A percentile compares a stretch with the other conserved stretches of the same genome.
Evolutionary conservation across 37 sponge, comb jelly and placozoan species (phyloP).

Genomic region (Hexactinellida sp.): DNA sequence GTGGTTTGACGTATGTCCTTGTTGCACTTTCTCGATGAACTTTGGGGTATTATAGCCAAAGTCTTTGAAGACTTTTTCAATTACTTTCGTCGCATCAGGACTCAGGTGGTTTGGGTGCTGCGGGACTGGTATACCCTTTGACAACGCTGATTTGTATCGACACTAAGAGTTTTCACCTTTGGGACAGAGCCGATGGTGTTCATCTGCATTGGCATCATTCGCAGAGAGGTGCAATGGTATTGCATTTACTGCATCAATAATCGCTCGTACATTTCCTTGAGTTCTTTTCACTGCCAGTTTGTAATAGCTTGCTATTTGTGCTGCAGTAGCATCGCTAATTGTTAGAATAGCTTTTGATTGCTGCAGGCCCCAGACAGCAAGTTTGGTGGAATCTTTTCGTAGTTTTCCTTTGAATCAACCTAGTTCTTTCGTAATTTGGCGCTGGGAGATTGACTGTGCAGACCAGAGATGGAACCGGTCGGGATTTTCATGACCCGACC

Average conservation of each 20-base stretch:
- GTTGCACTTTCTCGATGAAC: neutral
- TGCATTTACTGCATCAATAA: neutral
- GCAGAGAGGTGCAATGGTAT: neutral
- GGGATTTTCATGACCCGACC: too few species aligned
- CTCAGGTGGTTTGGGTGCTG: neutral
- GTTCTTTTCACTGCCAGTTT: neutral
- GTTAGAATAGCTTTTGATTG: too few species aligned
- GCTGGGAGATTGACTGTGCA: too few species aligned
- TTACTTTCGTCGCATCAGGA: neutral
- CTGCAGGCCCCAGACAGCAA: too few species aligned
- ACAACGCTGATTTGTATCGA: neutral
- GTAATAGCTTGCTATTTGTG: neutral
- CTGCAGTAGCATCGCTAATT: neutral
- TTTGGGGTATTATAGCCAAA: neutral
- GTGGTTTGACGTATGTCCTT: neutral
- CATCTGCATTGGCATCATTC: neutral
- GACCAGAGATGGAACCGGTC: too few species aligned
- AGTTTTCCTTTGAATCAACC: too few species aligned
- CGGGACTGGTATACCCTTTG: too few species aligned
- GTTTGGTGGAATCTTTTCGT: too few species aligned
- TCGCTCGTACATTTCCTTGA: neutral
- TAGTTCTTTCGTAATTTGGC: too few species aligned
- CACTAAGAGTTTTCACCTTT: neutral
- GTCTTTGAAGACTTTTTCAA: neutral
- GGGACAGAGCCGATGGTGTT: neutral